Evolutionary conservation across 2,888 invertebrate species (phyloP).

Genomic region (Malthinus flaveolus): DNA sequence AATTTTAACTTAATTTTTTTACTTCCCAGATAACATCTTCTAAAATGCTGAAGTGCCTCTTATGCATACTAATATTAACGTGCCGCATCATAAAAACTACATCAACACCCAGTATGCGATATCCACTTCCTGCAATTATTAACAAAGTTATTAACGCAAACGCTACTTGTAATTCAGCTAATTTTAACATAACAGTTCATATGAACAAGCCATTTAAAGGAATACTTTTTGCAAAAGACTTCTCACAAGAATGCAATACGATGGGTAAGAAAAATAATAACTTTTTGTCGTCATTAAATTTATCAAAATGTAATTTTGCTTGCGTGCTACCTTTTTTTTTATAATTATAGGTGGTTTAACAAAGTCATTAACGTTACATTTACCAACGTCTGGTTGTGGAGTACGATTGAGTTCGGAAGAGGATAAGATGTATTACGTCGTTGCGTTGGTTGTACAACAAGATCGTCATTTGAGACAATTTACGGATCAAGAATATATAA

Average conservation of each 20-base stretch:
- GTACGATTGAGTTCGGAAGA: conserved; percentile 62
- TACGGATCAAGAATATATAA: conserved; percentile 68
- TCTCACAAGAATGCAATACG: conserved; percentile 70
- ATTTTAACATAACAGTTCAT: conserved; percentile 64
- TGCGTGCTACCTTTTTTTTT: neutral
- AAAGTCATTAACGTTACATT: conserved; percentile 47
- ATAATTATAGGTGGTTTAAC: conserved; percentile 38
- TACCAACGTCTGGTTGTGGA: conserved; percentile 71
- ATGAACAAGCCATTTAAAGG: conserved; percentile 71
- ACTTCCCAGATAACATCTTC: neutral
- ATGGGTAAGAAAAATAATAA: conserved; percentile 56
- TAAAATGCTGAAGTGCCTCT: conserved; percentile 8
- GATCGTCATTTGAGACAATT: conserved; percentile 74
- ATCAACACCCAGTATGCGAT: conserved; percentile 37
- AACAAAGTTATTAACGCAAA: conserved; percentile 64
- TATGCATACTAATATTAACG: conserved; percentile 5
- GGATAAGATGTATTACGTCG: conserved; percentile 65
- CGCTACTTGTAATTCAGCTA: conserved; percentile 65
- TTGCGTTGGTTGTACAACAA: conserved; percentile 73
- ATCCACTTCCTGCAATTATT: conserved; percentile 42
- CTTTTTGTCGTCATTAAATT: neutral
- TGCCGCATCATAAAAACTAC: conserved; percentile 26
- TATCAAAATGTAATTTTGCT: neutral
- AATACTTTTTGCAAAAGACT: conserved; percentile 74
- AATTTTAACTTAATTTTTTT: neutral